Evolutionary conservation across 2,888 invertebrate species (phyloP), one percentile per base, ranked within the genome.

Genomic region (Kryphioiulus occultus): DNA sequence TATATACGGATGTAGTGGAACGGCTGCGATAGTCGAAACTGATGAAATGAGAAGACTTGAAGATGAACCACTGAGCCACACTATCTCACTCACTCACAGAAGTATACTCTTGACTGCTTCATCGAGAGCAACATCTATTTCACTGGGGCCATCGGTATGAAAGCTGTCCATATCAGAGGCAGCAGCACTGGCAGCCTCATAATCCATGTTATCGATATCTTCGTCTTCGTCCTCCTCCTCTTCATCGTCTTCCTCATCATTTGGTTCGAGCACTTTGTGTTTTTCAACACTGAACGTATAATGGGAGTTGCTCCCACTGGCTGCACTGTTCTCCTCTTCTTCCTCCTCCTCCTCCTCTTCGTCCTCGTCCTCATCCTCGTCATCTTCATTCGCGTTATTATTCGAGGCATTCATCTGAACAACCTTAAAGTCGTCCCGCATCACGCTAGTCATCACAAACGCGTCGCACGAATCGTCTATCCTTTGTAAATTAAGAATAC

Each of bases 401-500:
- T 12, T 68, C 17, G 39, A 87, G 17, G 42, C 86, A 78, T 15
- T 78, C 78, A 59, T 17, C n/a, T 39, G n/a, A 32, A 68, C 47
- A 47, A 32, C 88, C 26, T 86, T 68, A 7, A 44, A 30, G 39
- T 85, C 87, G 32, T 39, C 39, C 85, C n/a, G 85, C n/a, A 84
- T 47, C 84, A 44, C 59, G 17, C 53, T 85, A 26, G 35, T 53
- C 53, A 39, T 35, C 85, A 87, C 22, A 83, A 87, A 84, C 5
- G 85, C 88, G 15, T 88, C 89, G 47, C 86, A 87, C 26, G 88
- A 82, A 17, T 89, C 89, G n/a, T 89, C 89, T 68, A 85, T 87
- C 68, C 88, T 85, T 87, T 89, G 95, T 90, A 95, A 92, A 92
- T 95, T 95, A 89, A 96, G 92, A 91, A 96, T 96, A 91, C 95